Conservation (phyloP, 1,140 invertebrate species). For the Pinna nobilis region DNA sequence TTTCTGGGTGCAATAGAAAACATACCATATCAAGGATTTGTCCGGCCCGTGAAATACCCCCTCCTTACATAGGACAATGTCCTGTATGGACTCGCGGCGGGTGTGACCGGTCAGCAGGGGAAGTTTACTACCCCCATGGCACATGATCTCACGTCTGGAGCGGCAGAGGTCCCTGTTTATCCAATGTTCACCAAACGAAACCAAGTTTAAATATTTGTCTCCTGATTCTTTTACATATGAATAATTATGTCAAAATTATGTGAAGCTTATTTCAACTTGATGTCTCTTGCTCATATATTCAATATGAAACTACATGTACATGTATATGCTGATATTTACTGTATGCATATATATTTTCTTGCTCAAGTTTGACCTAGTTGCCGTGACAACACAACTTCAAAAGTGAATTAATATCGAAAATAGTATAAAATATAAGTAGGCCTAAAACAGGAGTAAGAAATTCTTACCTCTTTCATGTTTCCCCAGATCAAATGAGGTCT, state of each 20-base stretch:
- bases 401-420: not conserved
- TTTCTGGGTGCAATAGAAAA: not conserved
- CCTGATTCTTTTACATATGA: not conserved
- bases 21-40: no score
- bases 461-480: constrained; percentile 43
- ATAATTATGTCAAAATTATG: not conserved
- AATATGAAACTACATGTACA: no score
- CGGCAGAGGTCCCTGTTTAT: not conserved
- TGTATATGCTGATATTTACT: not conserved
- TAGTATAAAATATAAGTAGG: not conserved
- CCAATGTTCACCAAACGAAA: not conserved
- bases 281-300: not conserved
- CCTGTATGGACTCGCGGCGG: no score
- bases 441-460: not conserved
- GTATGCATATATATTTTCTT: not conserved
- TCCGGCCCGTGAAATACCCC: no score
- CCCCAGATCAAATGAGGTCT: constrained; percentile 47
- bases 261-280: not conserved
- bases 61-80: no score
- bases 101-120: no score
- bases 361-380: not conserved
- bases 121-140: no score
- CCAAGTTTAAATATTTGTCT: not conserved
- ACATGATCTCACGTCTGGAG: no score
- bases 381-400: not conserved